Evolutionary conservation across 2,888 invertebrate species (phyloP).

Genomic region (Gibbula magus): DNA sequence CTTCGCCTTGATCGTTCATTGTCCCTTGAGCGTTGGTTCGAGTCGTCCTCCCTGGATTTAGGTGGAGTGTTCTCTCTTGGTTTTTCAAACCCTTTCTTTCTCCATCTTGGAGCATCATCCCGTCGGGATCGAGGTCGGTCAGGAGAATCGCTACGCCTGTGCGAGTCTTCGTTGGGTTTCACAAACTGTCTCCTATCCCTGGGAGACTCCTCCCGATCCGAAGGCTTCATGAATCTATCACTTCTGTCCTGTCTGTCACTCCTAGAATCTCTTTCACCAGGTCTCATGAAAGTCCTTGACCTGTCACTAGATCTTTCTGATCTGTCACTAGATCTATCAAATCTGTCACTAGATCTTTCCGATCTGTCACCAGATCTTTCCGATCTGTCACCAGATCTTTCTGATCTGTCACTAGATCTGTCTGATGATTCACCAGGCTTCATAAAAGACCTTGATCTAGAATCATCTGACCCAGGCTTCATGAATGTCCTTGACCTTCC

Average conservation of each 20-base stretch:
- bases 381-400: constrained; percentile 29
- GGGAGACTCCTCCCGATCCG: not conserved
- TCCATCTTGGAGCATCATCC: constrained; percentile 20
- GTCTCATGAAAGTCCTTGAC: constrained; percentile 34
- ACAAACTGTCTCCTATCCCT: not conserved
- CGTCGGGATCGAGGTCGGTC: not conserved
- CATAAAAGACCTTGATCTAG: constrained; percentile 42
- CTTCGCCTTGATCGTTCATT: not conserved
- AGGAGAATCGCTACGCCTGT: not conserved
- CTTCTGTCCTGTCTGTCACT: not conserved
- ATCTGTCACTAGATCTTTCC: constrained; percentile 21
- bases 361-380: constrained; percentile 7
- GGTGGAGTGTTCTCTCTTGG: not conserved
- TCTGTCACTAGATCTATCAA: constrained; percentile 9
- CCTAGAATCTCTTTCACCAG: not conserved
- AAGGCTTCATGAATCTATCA: not conserved
- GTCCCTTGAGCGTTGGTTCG: not conserved
- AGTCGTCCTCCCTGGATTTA: constrained; percentile 21
- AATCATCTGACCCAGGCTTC: not conserved
- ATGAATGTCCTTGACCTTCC: not conserved
- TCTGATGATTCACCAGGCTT: constrained; percentile 41
- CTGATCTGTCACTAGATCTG: constrained; percentile 2
- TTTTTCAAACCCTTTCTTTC: constrained; percentile 20
- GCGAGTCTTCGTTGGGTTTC: not conserved
- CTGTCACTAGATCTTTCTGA: constrained; percentile 23